A percentile compares a stretch with the other conserved stretches of the same genome.
These are phyloP conservation scores for Ascidia mentula DNA, from an alignment of 23 tunicate genomes.

Conservation along the genomic window DNA sequence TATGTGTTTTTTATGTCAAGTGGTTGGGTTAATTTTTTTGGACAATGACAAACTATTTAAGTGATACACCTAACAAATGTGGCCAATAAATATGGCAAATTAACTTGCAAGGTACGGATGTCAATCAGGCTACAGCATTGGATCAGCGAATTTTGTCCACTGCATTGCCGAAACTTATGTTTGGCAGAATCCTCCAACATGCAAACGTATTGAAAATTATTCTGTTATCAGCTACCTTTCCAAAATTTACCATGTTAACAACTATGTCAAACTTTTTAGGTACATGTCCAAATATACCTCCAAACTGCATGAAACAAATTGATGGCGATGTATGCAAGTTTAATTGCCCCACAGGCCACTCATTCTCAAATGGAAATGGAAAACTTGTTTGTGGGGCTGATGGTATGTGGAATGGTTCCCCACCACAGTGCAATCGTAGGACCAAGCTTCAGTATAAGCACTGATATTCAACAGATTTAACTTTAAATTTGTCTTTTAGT, in stretches of 20 bases:
- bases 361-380: conserved; percentile 57
- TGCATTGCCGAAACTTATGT: conserved; percentile 40
- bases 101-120: conserved; percentile 40
- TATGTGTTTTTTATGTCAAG: not conserved
- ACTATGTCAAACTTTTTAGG: conserved; percentile 11
- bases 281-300: conserved; percentile 28
- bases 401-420: conserved; percentile 64
- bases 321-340: conserved; percentile 54
- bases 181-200: conserved; percentile 56
- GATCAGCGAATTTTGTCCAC: conserved; percentile 17
- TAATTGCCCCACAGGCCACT: conserved; percentile 13
- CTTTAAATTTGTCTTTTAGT: not conserved
- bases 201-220: conserved; percentile 7
- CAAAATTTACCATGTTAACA: not conserved
- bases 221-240: not conserved
- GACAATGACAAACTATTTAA: too few species aligned
- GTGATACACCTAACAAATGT: not conserved
- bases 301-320: conserved; percentile 24
- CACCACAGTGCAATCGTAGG: conserved; percentile 60
- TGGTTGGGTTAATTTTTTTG: too few species aligned
- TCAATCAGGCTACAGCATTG: conserved; percentile 16
- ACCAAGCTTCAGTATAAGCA: not conserved
- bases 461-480: not conserved
- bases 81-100: not conserved
- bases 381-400: conserved; percentile 41